Evolutionary conservation across 2,797 vertebrate genomes (phyloP).

Genomic region (Toxotes lorentzi): DNA sequence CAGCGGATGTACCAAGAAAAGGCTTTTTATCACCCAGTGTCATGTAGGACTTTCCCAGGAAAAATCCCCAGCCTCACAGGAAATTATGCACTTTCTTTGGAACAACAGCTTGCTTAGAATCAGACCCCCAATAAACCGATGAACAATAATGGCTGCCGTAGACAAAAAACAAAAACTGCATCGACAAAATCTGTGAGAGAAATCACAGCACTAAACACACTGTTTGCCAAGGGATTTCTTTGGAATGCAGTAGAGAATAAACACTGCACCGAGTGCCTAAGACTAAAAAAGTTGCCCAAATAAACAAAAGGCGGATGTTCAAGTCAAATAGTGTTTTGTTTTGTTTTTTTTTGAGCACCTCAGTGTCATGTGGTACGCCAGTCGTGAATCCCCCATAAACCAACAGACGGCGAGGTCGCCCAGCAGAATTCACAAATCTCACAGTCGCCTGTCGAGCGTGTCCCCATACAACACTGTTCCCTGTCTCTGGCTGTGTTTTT

Average conservation of each 20-base stretch:
- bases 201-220: background rate
- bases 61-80: constrained; percentile 58
- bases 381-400: constrained; percentile 12
- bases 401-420: constrained; percentile 14
- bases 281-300: constrained; percentile 15
- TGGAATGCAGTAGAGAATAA: constrained; percentile 2
- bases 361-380: constrained; percentile 22
- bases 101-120: constrained; percentile 16
- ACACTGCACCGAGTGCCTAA: background rate
- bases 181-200: background rate
- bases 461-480: background rate
- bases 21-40: background rate
- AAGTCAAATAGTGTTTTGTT: constrained; percentile 54
- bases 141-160: constrained; percentile 30
- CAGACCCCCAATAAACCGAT: background rate
- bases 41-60: constrained; percentile 58
- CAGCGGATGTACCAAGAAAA: constrained; percentile 9
- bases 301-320: constrained; percentile 25
- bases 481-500: constrained; percentile 16
- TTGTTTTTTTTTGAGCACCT: constrained; percentile 47
- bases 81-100: constrained; percentile 48
- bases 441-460: constrained; percentile 18
- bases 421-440: constrained; percentile 21
- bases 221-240: constrained; percentile 6
- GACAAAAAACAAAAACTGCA: background rate